These are phyloP conservation scores for Todiramphus saurophagus DNA, from an alignment of 2,113 vertebrate genomes.

Conservation along the genomic window DNA sequence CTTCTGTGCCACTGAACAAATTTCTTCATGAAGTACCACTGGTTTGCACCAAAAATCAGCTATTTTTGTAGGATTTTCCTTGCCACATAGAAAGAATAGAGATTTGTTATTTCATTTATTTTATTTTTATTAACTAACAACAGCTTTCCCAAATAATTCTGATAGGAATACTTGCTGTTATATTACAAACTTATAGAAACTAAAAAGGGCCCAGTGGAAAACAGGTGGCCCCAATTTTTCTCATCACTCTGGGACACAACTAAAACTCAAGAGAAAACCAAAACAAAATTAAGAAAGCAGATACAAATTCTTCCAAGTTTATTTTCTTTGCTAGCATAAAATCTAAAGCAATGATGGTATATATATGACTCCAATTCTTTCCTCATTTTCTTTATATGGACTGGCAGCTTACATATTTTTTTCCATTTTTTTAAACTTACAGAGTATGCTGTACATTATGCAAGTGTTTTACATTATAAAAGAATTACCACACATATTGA, in stretches of 20 bases:
- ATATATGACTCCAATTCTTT: not conserved
- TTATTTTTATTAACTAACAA: slow-evolving; percentile 13
- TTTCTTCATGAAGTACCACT: not conserved
- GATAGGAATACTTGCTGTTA: not conserved
- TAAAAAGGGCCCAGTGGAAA: slow-evolving; percentile 47
- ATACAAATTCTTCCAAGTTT: slow-evolving; percentile 28
- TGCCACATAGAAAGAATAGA: not conserved
- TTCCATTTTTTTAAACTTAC: not conserved
- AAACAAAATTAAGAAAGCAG: slow-evolving; percentile 27
- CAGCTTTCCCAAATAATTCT: slow-evolving; percentile 25
- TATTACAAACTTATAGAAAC: not conserved
- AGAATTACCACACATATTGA: slow-evolving; percentile 36
- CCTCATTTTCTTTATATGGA: not conserved
- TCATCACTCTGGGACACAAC: slow-evolving; percentile 12
- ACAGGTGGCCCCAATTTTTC: slow-evolving; percentile 58
- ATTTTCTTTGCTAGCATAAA: slow-evolving; percentile 7
- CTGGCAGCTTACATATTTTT: not conserved
- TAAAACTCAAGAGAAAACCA: slow-evolving; percentile 30
- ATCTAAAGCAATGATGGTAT: not conserved
- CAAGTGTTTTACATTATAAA: slow-evolving; percentile 51
- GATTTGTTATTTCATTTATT: not conserved
- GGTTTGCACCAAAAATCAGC: not conserved
- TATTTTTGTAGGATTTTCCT: not conserved
- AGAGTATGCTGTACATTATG: not conserved
- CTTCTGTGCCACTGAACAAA: not conserved